These are phyloP conservation scores for Drosophila ustulata DNA, from an alignment of 2,888 invertebrate genomes.

Conservation along the genomic window DNA sequence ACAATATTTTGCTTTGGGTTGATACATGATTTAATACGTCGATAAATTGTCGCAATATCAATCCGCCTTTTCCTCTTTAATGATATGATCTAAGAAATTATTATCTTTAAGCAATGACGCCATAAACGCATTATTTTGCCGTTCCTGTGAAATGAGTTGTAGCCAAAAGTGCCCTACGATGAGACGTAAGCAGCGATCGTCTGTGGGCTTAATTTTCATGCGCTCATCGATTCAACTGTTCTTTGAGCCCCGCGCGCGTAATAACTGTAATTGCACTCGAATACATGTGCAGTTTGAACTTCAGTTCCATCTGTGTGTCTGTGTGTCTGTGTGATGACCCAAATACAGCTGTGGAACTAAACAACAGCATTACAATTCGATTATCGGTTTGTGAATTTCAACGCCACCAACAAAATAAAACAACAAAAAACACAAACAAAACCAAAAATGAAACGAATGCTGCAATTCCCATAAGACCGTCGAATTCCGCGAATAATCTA, in stretches of 20 bases:
- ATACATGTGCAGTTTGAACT: slow-evolving; percentile 25
- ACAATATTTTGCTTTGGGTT: too few species aligned
- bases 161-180: too few species aligned
- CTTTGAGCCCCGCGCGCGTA: slow-evolving; percentile 36
- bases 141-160: too few species aligned
- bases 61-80: too few species aligned
- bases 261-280: slow-evolving; percentile 53
- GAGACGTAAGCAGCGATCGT: not conserved
- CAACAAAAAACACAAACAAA: not conserved
- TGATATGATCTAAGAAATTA: too few species aligned
- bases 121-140: too few species aligned
- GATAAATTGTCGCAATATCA: too few species aligned
- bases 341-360: slow-evolving; percentile 17
- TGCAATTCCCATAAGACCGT: slow-evolving; percentile 23
- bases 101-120: too few species aligned
- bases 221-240: slow-evolving; percentile 29
- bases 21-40: too few species aligned
- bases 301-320: not conserved
- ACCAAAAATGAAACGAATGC: slow-evolving; percentile 1
- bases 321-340: slow-evolving; percentile 35
- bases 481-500: slow-evolving; percentile 5
- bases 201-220: slow-evolving; percentile 34
- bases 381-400: slow-evolving; percentile 43
- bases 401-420: slow-evolving; percentile 4
- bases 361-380: slow-evolving; percentile 48